Base-by-base conservation (phyloP, 1,140 invertebrate species). In the Drosophila parvula region DNA sequence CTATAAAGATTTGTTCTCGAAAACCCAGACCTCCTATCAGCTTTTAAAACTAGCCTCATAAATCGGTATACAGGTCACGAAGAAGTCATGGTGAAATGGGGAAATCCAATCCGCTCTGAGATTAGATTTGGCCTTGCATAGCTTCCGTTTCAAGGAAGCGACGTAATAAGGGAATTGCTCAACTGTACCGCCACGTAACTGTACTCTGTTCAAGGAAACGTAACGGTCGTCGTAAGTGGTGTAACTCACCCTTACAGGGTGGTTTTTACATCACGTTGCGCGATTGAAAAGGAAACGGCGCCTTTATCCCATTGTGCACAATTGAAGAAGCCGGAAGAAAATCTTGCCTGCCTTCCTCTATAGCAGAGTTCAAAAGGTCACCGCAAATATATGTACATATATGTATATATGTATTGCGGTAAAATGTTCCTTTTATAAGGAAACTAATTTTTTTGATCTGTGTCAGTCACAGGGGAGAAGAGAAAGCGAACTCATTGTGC, bases 401-500 rank as follows among this genome's bases (percentile, higher is more conserved):
- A 22, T 22, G 3, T 22, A 22, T 28, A 14, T 28, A 7, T 8
- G 8, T 16, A 41, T 18, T 18, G 28, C 28, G 11, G 45, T 67
- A 48, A 50, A 34, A 34, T 9, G 62, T 12, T 71, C 34, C 43
- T 30, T 32, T 59, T 36, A 51, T 36, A 12, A 11, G 22, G 5
- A 77, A 77, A 53, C 11, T 30, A 50, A 50, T 69, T 62, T 59
- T 61, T 76, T 61, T 36, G 45, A 50, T 36, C 34, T 41, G 22
- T 28, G 43, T 18, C 22, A 38, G 58, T 44, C 59, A 8, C 12
- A 27, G 5, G 8, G 34, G 41, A 50, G 30, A 47, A 85, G 53
- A 81, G 82, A 86, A 86, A 53, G 51, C 12, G 3, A 57, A 45
- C 30, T 41, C 41, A 68, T 85, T 85, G 82, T 84, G 55, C 18